These are phyloP conservation scores for Illadopsis cleaveri DNA, from an alignment of 2,113 vertebrate species.

Conservation along the genomic window DNA sequence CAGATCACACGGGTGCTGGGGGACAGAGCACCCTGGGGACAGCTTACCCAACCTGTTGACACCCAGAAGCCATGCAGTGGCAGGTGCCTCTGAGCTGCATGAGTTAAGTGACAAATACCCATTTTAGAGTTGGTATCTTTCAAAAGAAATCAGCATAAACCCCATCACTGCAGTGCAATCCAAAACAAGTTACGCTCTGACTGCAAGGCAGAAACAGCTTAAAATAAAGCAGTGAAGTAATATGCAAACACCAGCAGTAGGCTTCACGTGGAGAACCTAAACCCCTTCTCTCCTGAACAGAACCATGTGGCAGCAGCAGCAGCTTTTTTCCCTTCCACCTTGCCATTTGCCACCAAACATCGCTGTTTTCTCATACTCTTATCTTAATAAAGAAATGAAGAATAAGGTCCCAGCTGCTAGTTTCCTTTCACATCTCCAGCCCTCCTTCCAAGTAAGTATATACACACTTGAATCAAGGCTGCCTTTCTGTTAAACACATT, in stretches of 20 bases:
- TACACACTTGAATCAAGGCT: background rate
- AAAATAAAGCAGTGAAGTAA: background rate
- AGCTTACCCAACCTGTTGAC: background rate
- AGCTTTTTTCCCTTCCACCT: background rate
- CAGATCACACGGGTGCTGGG: background rate
- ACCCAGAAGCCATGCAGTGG: background rate
- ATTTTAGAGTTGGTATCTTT: background rate
- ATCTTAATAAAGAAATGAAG: background rate
- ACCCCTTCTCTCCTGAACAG: background rate
- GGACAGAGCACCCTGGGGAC: background rate
- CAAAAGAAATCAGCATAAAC: background rate
- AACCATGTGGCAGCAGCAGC: background rate
- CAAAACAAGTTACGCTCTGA: background rate
- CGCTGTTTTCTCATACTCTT: background rate
- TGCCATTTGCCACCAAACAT: background rate
- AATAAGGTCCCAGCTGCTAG: background rate
- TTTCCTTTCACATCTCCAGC: background rate
- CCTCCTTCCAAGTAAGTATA: background rate
- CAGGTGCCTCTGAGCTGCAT: background rate
- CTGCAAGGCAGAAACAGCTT: background rate
- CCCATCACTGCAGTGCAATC: background rate
- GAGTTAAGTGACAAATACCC: background rate
- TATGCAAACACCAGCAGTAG: background rate
- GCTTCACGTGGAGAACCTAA: background rate
- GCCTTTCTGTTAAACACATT: background rate